Percentiles rank a stretch among this genome's conserved stretches.
These are phyloP conservation scores for Nasonia vitripennis DNA, from an alignment of 1,140 invertebrate species.

Conservation along the genomic window DNA sequence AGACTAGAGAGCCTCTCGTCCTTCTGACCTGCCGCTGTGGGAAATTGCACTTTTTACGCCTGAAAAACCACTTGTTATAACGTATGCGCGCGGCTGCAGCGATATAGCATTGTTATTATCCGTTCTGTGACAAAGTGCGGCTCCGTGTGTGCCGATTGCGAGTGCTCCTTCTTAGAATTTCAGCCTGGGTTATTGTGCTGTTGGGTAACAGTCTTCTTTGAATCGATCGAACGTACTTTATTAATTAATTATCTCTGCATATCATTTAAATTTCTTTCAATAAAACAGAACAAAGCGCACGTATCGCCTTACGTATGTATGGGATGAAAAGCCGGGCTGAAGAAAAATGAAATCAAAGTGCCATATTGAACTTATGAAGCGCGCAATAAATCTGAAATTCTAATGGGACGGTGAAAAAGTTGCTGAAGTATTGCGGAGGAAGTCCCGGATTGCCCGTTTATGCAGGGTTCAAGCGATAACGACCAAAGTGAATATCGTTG, in stretches of 20 bases:
- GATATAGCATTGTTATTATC: no score
- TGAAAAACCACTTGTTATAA: constrained; percentile 39
- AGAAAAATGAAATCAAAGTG: constrained; percentile 20
- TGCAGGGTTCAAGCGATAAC: constrained; percentile 46
- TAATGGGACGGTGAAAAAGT: constrained; percentile 47
- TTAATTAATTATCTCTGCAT: no score
- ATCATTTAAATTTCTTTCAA: no score
- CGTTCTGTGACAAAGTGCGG: no score
- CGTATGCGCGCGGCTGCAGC: background rate
- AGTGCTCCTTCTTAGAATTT: no score
- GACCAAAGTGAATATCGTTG: constrained; percentile 39
- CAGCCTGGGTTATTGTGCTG: no score
- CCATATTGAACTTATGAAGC: constrained; percentile 24
- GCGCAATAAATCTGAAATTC: constrained; percentile 51
- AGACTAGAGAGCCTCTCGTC: background rate
- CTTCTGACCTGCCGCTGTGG: constrained; percentile 41
- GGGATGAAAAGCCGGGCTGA: background rate
- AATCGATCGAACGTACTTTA: no score
- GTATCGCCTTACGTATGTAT: no score
- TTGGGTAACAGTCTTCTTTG: no score
- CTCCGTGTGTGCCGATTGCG: no score
- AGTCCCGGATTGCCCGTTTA: constrained; percentile 46
- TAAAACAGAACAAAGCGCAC: no score
- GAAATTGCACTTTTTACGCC: constrained; percentile 44
- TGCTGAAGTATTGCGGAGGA: constrained; percentile 40